Conservation (phyloP, 2,888 invertebrate genomes). For the Ochlodes sylvanus region DNA sequence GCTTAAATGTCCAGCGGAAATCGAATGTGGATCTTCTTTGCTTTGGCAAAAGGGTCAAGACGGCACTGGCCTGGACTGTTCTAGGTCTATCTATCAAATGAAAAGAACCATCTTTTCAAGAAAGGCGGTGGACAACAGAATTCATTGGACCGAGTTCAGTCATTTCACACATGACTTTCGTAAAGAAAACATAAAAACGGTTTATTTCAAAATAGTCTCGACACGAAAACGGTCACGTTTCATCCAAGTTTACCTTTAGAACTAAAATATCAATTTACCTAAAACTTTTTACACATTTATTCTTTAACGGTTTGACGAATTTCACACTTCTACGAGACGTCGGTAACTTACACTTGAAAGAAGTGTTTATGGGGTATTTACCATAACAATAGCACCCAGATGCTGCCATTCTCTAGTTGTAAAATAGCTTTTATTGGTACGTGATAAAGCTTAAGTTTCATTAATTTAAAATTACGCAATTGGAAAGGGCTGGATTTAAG, state of each 20-base stretch:
- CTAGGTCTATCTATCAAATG: no score
- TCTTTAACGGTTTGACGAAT: conserved; percentile 29
- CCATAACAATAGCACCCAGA: conserved; percentile 32
- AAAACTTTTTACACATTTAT: conserved; percentile 31
- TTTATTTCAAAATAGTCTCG: not conserved
- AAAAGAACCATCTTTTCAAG: no score
- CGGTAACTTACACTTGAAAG: conserved; percentile 23
- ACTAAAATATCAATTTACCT: conserved; percentile 4
- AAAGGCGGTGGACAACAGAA: no score
- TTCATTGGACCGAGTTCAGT: not conserved
- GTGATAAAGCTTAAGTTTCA: not conserved
- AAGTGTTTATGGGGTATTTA: conserved; percentile 38
- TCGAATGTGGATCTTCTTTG: no score
- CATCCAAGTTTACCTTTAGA: not conserved
- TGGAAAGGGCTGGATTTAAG: not conserved
- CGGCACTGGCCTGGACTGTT: no score
- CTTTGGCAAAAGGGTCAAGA: no score
- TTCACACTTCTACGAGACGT: conserved; percentile 30
- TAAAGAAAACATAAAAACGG: no score
- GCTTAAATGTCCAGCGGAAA: no score
- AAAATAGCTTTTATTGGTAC: conserved; percentile 12
- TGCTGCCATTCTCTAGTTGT: not conserved
- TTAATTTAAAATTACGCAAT: conserved; percentile 12
- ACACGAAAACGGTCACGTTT: conserved; percentile 21
- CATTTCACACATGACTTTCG: conserved; percentile 1